A percentile compares a stretch with the other conserved stretches of the same genome.
These are phyloP conservation scores for Torymus aiolomorphi DNA, from an alignment of 2,888 invertebrate species.

Conservation along the genomic window DNA sequence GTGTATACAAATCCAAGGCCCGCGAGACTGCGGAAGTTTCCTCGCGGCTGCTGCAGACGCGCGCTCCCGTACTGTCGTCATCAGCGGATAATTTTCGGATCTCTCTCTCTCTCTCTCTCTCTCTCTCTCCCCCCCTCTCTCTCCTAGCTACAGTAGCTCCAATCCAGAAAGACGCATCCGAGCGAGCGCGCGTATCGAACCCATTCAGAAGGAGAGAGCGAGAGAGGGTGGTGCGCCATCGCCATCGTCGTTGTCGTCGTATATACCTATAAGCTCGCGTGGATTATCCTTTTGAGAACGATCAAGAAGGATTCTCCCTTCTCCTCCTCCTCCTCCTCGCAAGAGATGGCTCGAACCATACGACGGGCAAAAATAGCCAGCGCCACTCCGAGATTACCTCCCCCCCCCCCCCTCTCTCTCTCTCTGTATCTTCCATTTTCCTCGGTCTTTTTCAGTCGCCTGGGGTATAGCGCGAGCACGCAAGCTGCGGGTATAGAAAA, in stretches of 20 bases:
- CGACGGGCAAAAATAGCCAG: conserved; percentile 27
- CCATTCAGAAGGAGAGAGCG: neutral
- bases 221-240: neutral
- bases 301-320: conserved; percentile 43
- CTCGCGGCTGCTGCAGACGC: neutral
- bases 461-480: too few relatives aligned
- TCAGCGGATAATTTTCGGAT: conserved; percentile 36
- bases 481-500: neutral
- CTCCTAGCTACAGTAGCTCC: too few relatives aligned
- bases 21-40: too few relatives aligned
- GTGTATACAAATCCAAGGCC: too few relatives aligned
- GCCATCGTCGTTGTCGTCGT: too few relatives aligned
- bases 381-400: conserved; percentile 34
- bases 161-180: conserved; percentile 12
- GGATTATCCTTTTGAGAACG: conserved; percentile 51
- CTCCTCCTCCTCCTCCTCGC: neutral
- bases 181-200: neutral
- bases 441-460: neutral
- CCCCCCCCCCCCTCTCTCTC: neutral
- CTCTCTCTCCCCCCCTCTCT: too few relatives aligned
- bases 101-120: neutral
- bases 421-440: neutral
- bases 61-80: conserved; percentile 21
- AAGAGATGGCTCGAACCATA: conserved; percentile 7
- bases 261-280: conserved; percentile 23